A percentile compares a stretch with the other conserved stretches of the same genome.
Conservation (phyloP, 1,140 invertebrate genomes). For the Bombus waltoni region DNA sequence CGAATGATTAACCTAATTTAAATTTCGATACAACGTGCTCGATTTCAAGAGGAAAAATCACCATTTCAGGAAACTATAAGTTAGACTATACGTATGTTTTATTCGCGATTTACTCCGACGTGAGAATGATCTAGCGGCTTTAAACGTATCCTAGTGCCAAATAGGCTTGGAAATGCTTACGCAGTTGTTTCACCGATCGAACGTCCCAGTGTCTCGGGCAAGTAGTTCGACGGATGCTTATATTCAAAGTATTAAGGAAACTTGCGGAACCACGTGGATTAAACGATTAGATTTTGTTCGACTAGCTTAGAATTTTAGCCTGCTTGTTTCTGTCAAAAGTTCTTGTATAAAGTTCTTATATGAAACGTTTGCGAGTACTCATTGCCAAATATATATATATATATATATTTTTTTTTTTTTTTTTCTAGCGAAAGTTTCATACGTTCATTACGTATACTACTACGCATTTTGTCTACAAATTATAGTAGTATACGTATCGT, state of each 20-base stretch:
- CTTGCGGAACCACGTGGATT: background rate
- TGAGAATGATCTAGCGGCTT: constrained; percentile 19
- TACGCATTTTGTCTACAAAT: background rate
- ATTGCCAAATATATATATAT: background rate
- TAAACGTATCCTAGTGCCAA: constrained; percentile 11
- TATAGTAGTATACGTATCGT: background rate
- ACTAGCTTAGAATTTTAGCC: background rate
- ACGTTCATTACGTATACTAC: background rate
- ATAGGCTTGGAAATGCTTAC: constrained; percentile 23
- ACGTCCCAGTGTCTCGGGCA: background rate
- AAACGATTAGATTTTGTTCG: background rate
- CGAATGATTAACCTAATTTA: background rate
- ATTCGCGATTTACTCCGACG: background rate
- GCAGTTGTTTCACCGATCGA: constrained; percentile 31
- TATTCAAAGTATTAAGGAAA: constrained; percentile 1
- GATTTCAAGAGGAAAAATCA: too few species aligned
- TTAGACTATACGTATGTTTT: too few species aligned
- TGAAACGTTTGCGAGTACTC: background rate
- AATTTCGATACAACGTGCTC: too few species aligned
- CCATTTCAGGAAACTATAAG: background rate
- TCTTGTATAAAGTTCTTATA: background rate
- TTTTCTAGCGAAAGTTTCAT: background rate
- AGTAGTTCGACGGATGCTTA: background rate
- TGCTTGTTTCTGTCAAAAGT: background rate
- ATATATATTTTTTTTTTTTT: too few species aligned